phyloP scores from a whole-genome alignment of 2,113 vertebrate genomes.

The Strigops habroptila region DNA sequence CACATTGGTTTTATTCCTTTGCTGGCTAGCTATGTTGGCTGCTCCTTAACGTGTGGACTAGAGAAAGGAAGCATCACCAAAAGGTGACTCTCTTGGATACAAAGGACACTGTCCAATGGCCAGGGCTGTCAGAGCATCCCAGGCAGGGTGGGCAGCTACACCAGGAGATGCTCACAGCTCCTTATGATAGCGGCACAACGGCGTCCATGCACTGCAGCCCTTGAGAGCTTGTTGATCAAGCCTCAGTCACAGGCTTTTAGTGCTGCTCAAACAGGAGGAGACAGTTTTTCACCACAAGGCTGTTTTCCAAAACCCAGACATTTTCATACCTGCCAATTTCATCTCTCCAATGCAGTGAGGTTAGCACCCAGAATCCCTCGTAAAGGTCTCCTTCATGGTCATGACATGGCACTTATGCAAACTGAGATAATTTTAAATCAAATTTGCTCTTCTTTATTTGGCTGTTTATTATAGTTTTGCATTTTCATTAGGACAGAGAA shows the following conservation, averaged over 20 bases:
- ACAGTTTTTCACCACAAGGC: not conserved
- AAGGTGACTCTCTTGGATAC: not conserved
- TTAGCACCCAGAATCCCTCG: not conserved
- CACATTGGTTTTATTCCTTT: not conserved
- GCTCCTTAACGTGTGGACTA: not conserved
- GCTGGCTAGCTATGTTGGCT: not conserved
- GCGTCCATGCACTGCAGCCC: not conserved
- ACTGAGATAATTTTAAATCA: not conserved
- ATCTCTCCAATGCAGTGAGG: not conserved
- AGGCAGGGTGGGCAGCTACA: not conserved
- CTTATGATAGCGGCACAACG: not conserved
- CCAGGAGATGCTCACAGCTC: not conserved
- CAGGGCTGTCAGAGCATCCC: rapidly evolving
- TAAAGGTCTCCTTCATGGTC: not conserved
- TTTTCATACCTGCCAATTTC: not conserved
- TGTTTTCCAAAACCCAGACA: not conserved
- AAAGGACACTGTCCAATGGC: not conserved
- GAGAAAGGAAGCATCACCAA: not conserved
- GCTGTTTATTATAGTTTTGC: not conserved
- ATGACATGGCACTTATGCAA: not conserved
- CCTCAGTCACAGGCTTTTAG: not conserved
- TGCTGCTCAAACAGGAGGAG: not conserved
- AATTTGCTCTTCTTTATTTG: not conserved
- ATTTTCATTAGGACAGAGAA: not conserved
- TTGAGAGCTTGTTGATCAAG: not conserved